Conservation (phyloP, 2,888 invertebrate genomes). For the Chelonus formosanus region DNA sequence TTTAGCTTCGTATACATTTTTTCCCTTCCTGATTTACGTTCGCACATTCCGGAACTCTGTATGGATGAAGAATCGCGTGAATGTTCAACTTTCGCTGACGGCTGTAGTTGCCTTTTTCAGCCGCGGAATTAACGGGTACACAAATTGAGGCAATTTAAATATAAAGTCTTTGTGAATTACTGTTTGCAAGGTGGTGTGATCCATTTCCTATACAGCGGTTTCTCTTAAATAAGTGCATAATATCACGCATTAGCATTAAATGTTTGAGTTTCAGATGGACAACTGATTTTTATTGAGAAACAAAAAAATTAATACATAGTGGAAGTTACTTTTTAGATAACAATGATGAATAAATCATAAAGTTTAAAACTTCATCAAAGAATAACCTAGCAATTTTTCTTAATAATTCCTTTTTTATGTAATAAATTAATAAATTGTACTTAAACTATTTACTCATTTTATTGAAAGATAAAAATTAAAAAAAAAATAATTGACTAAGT, state of each 20-base stretch:
- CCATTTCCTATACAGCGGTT: conserved; percentile 15
- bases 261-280: neutral
- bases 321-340: too few relatives aligned
- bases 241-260: conserved; percentile 14
- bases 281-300: neutral
- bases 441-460: too few relatives aligned
- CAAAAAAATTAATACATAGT: too few relatives aligned
- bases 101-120: conserved; percentile 18
- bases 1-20: neutral
- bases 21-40: neutral
- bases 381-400: too few relatives aligned
- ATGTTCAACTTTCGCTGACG: conserved; percentile 18
- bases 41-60: conserved; percentile 12
- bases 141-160: conserved; percentile 41
- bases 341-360: too few relatives aligned
- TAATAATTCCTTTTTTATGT: too few relatives aligned
- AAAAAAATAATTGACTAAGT: too few relatives aligned
- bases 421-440: too few relatives aligned
- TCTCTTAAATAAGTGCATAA: conserved; percentile 15
- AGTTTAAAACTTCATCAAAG: too few relatives aligned
- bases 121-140: conserved; percentile 36
- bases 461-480: too few relatives aligned
- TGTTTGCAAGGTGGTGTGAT: conserved; percentile 24
- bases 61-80: conserved; percentile 32
- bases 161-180: conserved; percentile 34